Conservation (phyloP, 2,888 invertebrate species). For the Ennomos quercinarius region DNA sequence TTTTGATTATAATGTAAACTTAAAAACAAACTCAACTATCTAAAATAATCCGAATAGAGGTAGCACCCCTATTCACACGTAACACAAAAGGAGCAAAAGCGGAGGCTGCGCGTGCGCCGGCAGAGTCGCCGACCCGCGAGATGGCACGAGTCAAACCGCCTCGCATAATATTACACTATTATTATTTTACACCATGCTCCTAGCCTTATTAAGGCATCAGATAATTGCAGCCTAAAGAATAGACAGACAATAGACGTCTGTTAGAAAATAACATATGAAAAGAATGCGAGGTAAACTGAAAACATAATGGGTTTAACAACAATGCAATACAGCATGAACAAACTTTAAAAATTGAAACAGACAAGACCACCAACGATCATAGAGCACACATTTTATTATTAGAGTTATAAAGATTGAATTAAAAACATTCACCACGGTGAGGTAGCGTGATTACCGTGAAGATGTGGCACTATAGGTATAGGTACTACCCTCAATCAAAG, state of each 20-base stretch:
- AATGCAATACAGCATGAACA: background rate
- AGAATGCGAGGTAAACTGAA: background rate
- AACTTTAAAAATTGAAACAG: background rate
- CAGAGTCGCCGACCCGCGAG: conserved; percentile 71
- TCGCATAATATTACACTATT: conserved; percentile 39
- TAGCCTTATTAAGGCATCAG: conserved; percentile 20
- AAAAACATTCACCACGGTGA: conserved; percentile 34
- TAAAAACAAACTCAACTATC: too few relatives aligned
- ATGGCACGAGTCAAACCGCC: conserved; percentile 78
- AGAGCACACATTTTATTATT: conserved; percentile 23
- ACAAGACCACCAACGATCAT: conserved; percentile 36
- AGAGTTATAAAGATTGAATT: conserved; percentile 27
- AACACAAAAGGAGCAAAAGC: conserved; percentile 78
- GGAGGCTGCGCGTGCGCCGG: conserved; percentile 80
- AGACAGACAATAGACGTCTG: background rate
- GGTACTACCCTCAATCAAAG: conserved; percentile 24
- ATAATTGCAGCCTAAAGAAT: conserved; percentile 14
- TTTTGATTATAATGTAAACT: too few relatives aligned
- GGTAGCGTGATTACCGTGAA: conserved; percentile 36
- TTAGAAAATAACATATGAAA: background rate
- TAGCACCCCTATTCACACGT: conserved; percentile 25
- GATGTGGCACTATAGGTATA: conserved; percentile 26
- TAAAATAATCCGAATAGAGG: background rate
- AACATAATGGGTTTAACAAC: too few relatives aligned
- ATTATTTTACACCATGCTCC: conserved; percentile 20